phyloP scores from a whole-genome alignment of 2,797 vertebrate genomes.

The Tapera naevia region DNA sequence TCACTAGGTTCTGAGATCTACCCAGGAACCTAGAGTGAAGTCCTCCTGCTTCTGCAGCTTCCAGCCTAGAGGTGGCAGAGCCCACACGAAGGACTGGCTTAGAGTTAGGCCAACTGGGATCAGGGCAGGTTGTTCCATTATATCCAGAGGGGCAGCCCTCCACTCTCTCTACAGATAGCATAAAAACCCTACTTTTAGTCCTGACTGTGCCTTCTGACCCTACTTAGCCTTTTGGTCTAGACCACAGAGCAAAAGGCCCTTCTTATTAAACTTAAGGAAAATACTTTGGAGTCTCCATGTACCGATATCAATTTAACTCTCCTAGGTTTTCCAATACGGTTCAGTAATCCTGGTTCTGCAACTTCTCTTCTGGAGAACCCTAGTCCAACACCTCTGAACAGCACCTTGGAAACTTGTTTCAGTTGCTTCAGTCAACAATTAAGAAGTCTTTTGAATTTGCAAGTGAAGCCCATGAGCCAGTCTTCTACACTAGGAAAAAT shows the following conservation, averaged over 20 bases:
- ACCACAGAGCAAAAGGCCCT: neutral
- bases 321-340: neutral
- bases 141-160: neutral
- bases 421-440: neutral
- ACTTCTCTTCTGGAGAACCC: neutral
- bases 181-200: neutral
- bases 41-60: neutral
- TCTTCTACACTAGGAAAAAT: neutral
- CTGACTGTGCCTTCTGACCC: neutral
- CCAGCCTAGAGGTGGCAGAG: neutral
- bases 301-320: neutral
- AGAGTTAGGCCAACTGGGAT: neutral
- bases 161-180: neutral
- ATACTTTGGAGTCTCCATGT: neutral
- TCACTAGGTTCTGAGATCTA: neutral
- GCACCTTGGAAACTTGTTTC: neutral
- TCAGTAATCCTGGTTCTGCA: neutral
- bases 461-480: neutral
- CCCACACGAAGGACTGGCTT: neutral
- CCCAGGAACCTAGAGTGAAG: neutral
- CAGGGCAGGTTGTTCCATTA: neutral
- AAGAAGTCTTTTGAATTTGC: neutral
- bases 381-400: neutral
- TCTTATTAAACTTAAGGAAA: neutral
- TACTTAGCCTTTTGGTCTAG: neutral